A percentile compares a stretch with the other conserved stretches of the same genome.
phyloP scores from a whole-genome alignment of 1,140 invertebrate species.

The Aphidius gifuensis region DNA sequence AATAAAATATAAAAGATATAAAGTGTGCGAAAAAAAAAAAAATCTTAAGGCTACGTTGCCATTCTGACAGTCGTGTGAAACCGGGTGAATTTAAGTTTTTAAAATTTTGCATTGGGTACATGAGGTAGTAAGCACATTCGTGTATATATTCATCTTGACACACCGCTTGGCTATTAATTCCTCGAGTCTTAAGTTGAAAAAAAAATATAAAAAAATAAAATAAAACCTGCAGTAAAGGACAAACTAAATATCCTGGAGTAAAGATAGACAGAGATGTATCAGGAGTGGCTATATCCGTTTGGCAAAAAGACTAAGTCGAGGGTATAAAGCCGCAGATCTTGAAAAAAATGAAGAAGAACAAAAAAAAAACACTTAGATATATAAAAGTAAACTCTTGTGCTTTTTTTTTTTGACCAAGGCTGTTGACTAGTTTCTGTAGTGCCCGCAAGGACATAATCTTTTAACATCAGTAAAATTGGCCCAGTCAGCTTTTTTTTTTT shows the following conservation, averaged over 20 bases:
- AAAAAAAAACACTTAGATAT: constrained; percentile 41
- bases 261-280: constrained; percentile 9
- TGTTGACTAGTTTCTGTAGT: constrained; percentile 7
- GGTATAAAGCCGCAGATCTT: constrained; percentile 49
- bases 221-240: not conserved
- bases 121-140: constrained; percentile 10
- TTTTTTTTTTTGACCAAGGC: constrained; percentile 27
- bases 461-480: constrained; percentile 14
- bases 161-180: constrained; percentile 31
- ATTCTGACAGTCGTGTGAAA: constrained; percentile 27
- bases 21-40: not conserved
- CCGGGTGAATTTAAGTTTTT: constrained; percentile 31
- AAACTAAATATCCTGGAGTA: not conserved
- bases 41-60: not conserved
- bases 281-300: no score
- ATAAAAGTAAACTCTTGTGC: constrained; percentile 53
- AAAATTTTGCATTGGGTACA: constrained; percentile 26
- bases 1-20: constrained; percentile 11
- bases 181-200: constrained; percentile 15
- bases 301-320: constrained; percentile 49
- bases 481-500: constrained; percentile 21
- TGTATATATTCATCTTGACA: constrained; percentile 17
- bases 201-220: not conserved
- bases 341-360: constrained; percentile 49
- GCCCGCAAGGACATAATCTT: constrained; percentile 1